Evolutionary conservation across 2,113 vertebrate genomes (phyloP).

Genomic region (Microcebus griseorufus): DNA sequence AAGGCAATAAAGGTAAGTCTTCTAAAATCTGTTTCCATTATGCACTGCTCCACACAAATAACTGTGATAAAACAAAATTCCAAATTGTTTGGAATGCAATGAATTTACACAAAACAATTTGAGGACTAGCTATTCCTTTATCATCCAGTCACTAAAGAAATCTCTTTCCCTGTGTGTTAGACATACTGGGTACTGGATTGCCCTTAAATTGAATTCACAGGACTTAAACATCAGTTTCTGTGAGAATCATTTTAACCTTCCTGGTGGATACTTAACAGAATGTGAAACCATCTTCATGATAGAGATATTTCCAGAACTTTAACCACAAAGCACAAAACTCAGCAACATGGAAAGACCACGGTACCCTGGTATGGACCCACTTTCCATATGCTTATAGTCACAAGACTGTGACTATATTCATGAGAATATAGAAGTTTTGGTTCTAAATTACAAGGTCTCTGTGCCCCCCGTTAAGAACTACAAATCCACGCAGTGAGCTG

Average conservation of each 20-base stretch:
- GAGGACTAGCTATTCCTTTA: background rate
- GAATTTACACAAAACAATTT: conserved; percentile 59
- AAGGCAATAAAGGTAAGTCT: background rate
- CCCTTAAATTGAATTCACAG: background rate
- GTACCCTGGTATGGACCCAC: background rate
- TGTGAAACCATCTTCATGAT: background rate
- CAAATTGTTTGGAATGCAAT: conserved; percentile 63
- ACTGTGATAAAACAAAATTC: conserved; percentile 25
- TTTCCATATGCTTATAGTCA: background rate
- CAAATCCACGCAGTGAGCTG: background rate
- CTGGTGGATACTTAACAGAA: background rate
- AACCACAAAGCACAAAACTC: background rate
- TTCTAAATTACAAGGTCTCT: background rate
- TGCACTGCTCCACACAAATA: background rate
- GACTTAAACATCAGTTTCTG: background rate
- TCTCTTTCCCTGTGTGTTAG: background rate
- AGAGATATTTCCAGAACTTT: background rate
- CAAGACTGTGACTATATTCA: background rate
- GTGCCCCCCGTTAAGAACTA: background rate
- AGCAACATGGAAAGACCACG: background rate
- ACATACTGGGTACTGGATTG: background rate
- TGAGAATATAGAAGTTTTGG: background rate
- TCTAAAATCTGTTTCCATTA: background rate
- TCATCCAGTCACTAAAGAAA: background rate
- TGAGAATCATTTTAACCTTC: background rate